Percentiles rank a stretch among this genome's conserved stretches.
These are phyloP conservation scores for Ophiodon elongatus DNA, from an alignment of 2,113 vertebrate species.

Conservation along the genomic window DNA sequence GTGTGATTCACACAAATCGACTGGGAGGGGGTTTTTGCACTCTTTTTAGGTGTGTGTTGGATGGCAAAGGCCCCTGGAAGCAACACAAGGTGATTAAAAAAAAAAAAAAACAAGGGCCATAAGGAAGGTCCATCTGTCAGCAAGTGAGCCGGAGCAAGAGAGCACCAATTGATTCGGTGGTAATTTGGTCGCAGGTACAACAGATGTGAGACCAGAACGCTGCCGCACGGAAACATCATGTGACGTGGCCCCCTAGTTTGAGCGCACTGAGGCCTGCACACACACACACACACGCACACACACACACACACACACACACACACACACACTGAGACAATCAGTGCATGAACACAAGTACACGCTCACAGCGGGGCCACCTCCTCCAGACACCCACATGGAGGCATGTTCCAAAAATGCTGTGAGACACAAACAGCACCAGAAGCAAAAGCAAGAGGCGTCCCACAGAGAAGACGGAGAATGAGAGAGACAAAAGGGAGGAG, in stretches of 20 bases:
- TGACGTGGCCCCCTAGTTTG: constrained; percentile 26
- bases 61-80: constrained; percentile 47
- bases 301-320: constrained; percentile 29
- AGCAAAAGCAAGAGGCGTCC: constrained; percentile 64
- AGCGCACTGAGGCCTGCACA: constrained; percentile 22
- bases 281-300: constrained; percentile 39
- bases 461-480: constrained; percentile 70
- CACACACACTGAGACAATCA: constrained; percentile 31
- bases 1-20: constrained; percentile 60
- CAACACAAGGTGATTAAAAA: constrained; percentile 58
- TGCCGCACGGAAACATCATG: constrained; percentile 57
- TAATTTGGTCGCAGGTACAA: constrained; percentile 72
- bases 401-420: constrained; percentile 67
- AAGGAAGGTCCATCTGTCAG: constrained; percentile 83
- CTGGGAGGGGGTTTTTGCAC: constrained; percentile 50
- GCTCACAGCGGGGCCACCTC: constrained; percentile 74
- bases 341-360: constrained; percentile 49
- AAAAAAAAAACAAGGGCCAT: constrained; percentile 62
- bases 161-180: constrained; percentile 38
- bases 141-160: constrained; percentile 53
- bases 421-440: constrained; percentile 70
- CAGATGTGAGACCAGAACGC: constrained; percentile 74
- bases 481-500: constrained; percentile 62
- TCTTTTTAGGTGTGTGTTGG: constrained; percentile 62
- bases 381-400: constrained; percentile 74